phyloP scores from a whole-genome alignment of 1,140 invertebrate species.

The Drosophila sproati region DNA sequence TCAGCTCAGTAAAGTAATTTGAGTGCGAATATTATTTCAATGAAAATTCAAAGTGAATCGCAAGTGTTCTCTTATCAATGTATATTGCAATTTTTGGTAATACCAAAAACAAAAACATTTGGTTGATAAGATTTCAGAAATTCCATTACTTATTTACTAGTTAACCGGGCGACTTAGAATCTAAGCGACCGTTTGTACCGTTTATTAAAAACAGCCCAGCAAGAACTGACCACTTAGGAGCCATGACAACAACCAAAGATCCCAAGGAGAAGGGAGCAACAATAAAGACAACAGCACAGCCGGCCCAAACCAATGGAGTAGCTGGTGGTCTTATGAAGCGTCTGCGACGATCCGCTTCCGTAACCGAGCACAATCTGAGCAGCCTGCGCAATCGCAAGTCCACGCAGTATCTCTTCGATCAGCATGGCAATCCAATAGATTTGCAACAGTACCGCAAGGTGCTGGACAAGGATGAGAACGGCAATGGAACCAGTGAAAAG shows the following conservation, averaged over 20 bases:
- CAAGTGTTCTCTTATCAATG: conserved; percentile 36
- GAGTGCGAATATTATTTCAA: conserved; percentile 1
- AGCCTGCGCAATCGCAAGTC: conserved; percentile 74
- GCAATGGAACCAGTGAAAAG: conserved; percentile 84
- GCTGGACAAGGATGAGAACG: conserved; percentile 79
- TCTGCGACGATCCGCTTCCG: conserved; percentile 71
- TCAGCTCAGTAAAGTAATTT: background rate
- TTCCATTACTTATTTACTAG: background rate
- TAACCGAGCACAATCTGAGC: conserved; percentile 74
- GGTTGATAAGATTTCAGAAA: conserved; percentile 16
- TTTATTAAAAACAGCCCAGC: conserved; percentile 9
- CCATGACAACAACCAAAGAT: conserved; percentile 70
- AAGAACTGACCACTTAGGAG: conserved; percentile 10
- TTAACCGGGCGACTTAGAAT: conserved; percentile 1
- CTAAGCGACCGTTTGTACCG: conserved; percentile 27
- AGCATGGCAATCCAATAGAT: conserved; percentile 77
- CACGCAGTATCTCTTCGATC: conserved; percentile 75
- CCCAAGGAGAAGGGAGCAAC: conserved; percentile 52
- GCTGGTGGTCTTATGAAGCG: conserved; percentile 70
- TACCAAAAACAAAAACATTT: conserved; percentile 6
- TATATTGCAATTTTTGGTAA: conserved; percentile 34
- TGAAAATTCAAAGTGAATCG: conserved; percentile 15
- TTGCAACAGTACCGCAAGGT: conserved; percentile 78
- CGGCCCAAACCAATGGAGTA: conserved; percentile 54
- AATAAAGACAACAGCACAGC: conserved; percentile 25